These are phyloP conservation scores for Petrocephalus schoutedeni DNA, from an alignment of 2,797 vertebrate genomes.

Conservation along the genomic window DNA sequence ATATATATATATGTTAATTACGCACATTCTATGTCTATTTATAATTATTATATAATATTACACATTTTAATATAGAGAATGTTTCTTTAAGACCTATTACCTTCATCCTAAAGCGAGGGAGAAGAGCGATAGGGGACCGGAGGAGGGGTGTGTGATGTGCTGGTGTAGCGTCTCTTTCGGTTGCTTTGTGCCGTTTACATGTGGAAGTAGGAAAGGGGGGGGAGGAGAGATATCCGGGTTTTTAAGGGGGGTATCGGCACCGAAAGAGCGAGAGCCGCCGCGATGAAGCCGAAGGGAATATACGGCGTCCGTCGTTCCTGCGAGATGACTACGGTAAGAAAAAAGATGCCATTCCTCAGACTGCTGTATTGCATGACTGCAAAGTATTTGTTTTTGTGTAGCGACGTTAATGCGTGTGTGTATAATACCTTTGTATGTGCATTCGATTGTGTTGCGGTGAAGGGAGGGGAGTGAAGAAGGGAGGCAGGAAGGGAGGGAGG, in stretches of 20 bases:
- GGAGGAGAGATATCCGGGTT: conserved; percentile 33
- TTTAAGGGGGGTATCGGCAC: conserved; percentile 42
- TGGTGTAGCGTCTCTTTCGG: conserved; percentile 57
- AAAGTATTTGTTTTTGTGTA: conserved; percentile 32
- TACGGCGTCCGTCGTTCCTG: conserved; percentile 46
- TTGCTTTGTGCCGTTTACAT: conserved; percentile 55
- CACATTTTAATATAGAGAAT: conserved; percentile 27
- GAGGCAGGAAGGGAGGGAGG: conserved; percentile 10
- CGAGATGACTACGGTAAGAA: conserved; percentile 59
- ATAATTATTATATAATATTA: not conserved
- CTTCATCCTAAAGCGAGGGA: conserved; percentile 53
- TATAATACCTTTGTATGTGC: conserved; percentile 22
- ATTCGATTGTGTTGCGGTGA: conserved; percentile 43
- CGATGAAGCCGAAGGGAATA: conserved; percentile 52
- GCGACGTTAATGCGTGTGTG: conserved; percentile 25
- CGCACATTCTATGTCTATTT: not conserved
- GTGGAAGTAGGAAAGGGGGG: conserved; percentile 43
- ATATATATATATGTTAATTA: too few species aligned
- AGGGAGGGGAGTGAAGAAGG: conserved; percentile 18
- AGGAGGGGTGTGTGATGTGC: conserved; percentile 55
- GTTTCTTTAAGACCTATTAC: conserved; percentile 71
- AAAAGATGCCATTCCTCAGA: conserved; percentile 30
- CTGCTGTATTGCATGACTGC: conserved; percentile 13
- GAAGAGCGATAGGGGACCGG: conserved; percentile 4
- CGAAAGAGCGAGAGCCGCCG: conserved; percentile 38